These are phyloP conservation scores for Thermophis baileyi DNA, from an alignment of 2,113 vertebrate genomes.

Conservation along the genomic window DNA sequence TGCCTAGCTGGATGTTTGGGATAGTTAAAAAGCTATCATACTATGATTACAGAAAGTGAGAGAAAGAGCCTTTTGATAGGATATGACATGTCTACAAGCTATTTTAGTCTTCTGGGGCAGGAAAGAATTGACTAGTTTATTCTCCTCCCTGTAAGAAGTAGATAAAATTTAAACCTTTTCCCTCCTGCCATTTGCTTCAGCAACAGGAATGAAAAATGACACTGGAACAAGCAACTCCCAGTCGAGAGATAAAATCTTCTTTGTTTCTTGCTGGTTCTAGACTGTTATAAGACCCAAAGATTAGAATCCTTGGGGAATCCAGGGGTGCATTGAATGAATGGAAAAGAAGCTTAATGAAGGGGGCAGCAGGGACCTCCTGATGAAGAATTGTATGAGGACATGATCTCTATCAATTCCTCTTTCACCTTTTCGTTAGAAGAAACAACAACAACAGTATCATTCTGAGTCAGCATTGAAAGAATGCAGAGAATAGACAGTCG, in stretches of 20 bases:
- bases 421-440: no score
- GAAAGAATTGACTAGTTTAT: neutral
- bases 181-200: neutral
- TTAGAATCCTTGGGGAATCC: neutral
- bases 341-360: neutral
- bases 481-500: no score
- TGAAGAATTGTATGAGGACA: neutral
- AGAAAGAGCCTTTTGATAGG: neutral
- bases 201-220: neutral
- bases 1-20: neutral
- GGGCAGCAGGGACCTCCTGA: neutral
- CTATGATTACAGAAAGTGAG: neutral
- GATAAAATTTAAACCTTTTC: neutral
- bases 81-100: neutral
- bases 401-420: neutral
- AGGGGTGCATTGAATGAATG: neutral
- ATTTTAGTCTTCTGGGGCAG: neutral
- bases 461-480: no score
- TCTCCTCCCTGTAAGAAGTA: neutral
- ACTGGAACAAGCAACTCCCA: neutral
- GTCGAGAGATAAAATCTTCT: neutral
- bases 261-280: neutral
- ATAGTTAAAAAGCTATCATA: neutral
- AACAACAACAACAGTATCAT: no score
- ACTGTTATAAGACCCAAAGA: neutral